Conservation (phyloP, 1,140 invertebrate species). For the Doryteuthis pealeii region DNA sequence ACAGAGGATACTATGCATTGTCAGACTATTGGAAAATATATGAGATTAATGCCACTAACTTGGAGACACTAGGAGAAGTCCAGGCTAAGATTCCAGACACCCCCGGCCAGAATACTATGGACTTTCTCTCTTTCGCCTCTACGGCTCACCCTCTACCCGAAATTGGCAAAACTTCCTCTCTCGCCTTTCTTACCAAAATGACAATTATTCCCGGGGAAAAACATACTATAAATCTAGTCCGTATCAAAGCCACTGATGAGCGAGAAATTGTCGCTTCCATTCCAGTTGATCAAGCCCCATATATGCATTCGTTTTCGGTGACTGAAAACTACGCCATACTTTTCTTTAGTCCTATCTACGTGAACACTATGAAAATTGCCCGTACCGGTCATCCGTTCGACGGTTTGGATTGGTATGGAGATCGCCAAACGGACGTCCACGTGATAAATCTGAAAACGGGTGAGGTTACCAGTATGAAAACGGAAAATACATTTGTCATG, state of each 20-base stretch:
- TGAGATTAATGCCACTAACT: slow-evolving; percentile 29
- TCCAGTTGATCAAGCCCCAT: slow-evolving; percentile 42
- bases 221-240: slow-evolving; percentile 34
- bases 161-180: slow-evolving; percentile 29
- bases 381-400: slow-evolving; percentile 32
- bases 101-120: background rate
- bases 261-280: slow-evolving; percentile 39
- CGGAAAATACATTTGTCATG: slow-evolving; percentile 45
- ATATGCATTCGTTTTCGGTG: slow-evolving; percentile 54
- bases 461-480: slow-evolving; percentile 32
- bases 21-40: slow-evolving; percentile 53
- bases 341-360: slow-evolving; percentile 44
- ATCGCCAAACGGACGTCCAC: slow-evolving; percentile 33
- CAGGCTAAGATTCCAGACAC: background rate
- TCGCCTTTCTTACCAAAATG: slow-evolving; percentile 41
- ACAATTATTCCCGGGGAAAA: slow-evolving; percentile 30
- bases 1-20: slow-evolving; percentile 35
- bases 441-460: slow-evolving; percentile 40
- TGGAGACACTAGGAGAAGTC: slow-evolving; percentile 31
- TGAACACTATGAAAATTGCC: slow-evolving; percentile 40
- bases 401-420: slow-evolving; percentile 39
- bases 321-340: slow-evolving; percentile 46
- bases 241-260: slow-evolving; percentile 33
- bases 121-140: slow-evolving; percentile 40
- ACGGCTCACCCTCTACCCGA: slow-evolving; percentile 50